Conservation (phyloP, 1,140 invertebrate genomes). For the Schlechtendalia chinensis region DNA sequence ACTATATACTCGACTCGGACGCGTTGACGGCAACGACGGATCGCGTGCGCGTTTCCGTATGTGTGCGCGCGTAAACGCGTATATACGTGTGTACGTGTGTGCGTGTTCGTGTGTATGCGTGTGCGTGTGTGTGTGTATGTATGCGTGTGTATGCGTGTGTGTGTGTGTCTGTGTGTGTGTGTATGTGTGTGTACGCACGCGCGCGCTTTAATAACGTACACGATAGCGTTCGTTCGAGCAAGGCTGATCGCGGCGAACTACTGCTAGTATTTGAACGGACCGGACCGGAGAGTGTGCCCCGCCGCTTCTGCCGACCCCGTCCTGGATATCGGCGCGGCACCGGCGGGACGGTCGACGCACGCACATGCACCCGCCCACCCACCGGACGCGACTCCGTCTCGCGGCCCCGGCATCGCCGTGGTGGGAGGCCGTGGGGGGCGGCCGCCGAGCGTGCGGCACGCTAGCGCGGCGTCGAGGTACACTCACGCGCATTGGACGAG, state of each 20-base stretch:
- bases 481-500: slow-evolving; percentile 6
- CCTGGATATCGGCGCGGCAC: neutral
- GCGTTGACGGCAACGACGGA: neutral
- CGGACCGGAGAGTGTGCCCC: neutral
- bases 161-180: neutral
- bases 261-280: slow-evolving; percentile 26
- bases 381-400: too few species aligned
- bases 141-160: neutral
- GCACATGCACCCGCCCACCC: slow-evolving; percentile 2
- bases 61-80: too few species aligned
- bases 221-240: neutral
- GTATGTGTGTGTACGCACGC: neutral
- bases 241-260: slow-evolving; percentile 41
- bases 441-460: neutral
- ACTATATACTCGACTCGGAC: neutral
- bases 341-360: neutral
- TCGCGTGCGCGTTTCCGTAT: neutral
- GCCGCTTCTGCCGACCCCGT: neutral
- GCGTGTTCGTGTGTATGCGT: too few species aligned
- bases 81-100: too few species aligned
- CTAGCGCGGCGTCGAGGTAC: neutral
- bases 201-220: neutral
- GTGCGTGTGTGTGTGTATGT: too few species aligned
- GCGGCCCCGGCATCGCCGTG: too few species aligned
- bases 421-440: neutral